These are phyloP conservation scores for Acipenser transmontanus DNA, from an alignment of 2,797 vertebrate species.

Conservation along the genomic window DNA sequence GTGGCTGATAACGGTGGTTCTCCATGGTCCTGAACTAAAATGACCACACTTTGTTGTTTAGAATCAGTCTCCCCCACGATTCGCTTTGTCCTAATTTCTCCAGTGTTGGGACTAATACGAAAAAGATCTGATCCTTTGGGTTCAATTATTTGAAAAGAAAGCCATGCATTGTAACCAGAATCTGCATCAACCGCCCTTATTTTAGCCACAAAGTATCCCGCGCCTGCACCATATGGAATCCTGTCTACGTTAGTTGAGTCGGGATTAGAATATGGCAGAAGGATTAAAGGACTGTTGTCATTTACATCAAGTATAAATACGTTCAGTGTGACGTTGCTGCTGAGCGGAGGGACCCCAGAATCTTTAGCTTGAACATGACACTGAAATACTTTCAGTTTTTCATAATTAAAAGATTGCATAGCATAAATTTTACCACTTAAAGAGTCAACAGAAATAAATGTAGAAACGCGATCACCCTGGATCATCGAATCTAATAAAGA, in stretches of 20 bases:
- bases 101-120: too few species aligned
- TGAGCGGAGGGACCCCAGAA: slow-evolving; percentile 41
- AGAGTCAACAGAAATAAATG: slow-evolving; percentile 35
- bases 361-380: slow-evolving; percentile 46
- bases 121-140: too few species aligned
- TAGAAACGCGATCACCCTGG: slow-evolving; percentile 5
- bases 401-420: slow-evolving; percentile 48
- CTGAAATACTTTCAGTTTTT: slow-evolving; percentile 40
- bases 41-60: too few species aligned
- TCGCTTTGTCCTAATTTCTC: too few species aligned
- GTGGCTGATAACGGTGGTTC: too few species aligned
- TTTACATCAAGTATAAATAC: slow-evolving; percentile 46
- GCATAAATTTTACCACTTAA: slow-evolving; percentile 45
- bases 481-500: slow-evolving; percentile 22
- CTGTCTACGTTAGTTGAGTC: slow-evolving; percentile 42
- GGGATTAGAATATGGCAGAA: slow-evolving; percentile 41
- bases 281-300: slow-evolving; percentile 44
- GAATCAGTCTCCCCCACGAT: too few species aligned
- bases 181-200: slow-evolving; percentile 49
- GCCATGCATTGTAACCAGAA: slow-evolving; percentile 49
- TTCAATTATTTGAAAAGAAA: slow-evolving; percentile 44
- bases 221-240: slow-evolving; percentile 48
- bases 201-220: slow-evolving; percentile 50
- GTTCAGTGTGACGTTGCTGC: slow-evolving; percentile 39
- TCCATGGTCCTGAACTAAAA: too few species aligned